phyloP scores from a whole-genome alignment of 1,140 invertebrate genomes.

The Lysiphlebus fabarum region DNA sequence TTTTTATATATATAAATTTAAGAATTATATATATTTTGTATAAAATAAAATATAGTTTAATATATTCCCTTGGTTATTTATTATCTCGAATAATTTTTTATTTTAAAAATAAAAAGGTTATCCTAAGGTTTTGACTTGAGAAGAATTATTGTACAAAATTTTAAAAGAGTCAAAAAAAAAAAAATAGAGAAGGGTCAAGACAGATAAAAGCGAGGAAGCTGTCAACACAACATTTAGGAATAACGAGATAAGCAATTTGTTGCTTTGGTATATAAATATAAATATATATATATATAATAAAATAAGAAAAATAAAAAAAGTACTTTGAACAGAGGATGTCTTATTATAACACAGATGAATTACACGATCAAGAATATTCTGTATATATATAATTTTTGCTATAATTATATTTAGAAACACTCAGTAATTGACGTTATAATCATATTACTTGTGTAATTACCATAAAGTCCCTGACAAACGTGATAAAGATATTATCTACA shows the following conservation, averaged over 20 bases:
- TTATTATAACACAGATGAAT: too few species aligned
- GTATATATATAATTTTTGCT: too few species aligned
- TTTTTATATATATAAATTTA: too few species aligned
- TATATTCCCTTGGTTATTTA: neutral
- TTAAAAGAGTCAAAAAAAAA: slow-evolving; percentile 6
- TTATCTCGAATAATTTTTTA: too few species aligned
- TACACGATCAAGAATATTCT: too few species aligned
- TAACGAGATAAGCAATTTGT: slow-evolving; percentile 52
- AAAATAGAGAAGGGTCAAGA: slow-evolving; percentile 33
- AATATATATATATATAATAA: slow-evolving; percentile 30
- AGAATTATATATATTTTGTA: neutral
- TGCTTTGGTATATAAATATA: neutral
- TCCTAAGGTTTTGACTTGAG: neutral
- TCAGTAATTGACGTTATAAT: too few species aligned
- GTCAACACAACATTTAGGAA: slow-evolving; percentile 29
- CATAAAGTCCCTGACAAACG: too few species aligned
- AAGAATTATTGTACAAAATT: slow-evolving; percentile 11
- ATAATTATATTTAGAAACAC: too few species aligned
- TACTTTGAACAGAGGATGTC: neutral
- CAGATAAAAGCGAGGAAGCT: slow-evolving; percentile 42
- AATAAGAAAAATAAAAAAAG: slow-evolving; percentile 15
- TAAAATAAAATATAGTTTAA: slow-evolving; percentile 5
- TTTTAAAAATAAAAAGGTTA: neutral
- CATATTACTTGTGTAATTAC: too few species aligned
- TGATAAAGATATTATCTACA: too few species aligned